phyloP scores from a whole-genome alignment of 2,113 vertebrate genomes.

The Aspidoscelis tigris region DNA sequence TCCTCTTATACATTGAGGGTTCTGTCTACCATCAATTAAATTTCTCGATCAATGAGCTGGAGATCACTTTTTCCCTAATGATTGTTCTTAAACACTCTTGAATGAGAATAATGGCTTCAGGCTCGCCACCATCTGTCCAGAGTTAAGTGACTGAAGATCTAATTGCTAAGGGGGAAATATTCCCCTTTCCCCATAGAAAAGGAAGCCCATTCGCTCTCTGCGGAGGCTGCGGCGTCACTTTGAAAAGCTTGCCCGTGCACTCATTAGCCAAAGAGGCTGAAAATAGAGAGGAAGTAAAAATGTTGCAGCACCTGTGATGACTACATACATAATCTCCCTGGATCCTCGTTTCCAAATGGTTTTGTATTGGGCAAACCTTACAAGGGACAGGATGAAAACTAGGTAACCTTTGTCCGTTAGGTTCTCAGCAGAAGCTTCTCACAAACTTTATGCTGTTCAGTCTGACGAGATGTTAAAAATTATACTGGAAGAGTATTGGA shows the following conservation, averaged over 20 bases:
- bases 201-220: not conserved
- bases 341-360: not conserved
- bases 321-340: not conserved
- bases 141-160: conserved; percentile 34
- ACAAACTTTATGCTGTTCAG: not conserved
- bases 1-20: conserved; percentile 41
- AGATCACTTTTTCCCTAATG: conserved; percentile 49
- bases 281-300: conserved; percentile 6
- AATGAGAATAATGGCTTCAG: conserved; percentile 38
- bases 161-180: conserved; percentile 24
- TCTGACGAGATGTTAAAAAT: not conserved
- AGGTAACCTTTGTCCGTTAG: not conserved
- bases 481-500: too few species aligned
- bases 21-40: conserved; percentile 50
- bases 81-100: conserved; percentile 46
- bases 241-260: not conserved
- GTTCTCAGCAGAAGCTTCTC: not conserved
- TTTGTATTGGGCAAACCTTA: too few species aligned
- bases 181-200: not conserved
- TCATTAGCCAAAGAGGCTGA: not conserved
- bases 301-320: not conserved
- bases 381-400: not conserved
- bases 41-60: conserved; percentile 30
- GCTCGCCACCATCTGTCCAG: conserved; percentile 40
- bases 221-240: not conserved